Evolutionary conservation across 2,797 vertebrate species (phyloP).

Genomic region (Champsocephalus esox): DNA sequence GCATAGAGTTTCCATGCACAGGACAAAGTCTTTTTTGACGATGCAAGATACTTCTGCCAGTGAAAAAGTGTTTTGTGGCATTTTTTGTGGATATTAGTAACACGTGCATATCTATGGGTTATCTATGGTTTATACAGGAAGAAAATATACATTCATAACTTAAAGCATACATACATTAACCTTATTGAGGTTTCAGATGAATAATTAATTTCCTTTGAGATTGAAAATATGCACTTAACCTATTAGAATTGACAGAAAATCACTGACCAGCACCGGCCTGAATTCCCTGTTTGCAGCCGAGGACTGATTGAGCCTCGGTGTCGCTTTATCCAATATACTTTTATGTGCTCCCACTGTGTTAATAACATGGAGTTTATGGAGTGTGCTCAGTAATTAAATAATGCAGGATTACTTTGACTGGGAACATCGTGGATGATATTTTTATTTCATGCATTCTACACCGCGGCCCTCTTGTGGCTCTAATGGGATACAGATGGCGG

Average conservation of each 20-base stretch:
- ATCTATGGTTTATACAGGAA: neutral
- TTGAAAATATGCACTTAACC: slow-evolving; percentile 16
- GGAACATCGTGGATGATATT: slow-evolving; percentile 38
- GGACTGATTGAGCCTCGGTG: slow-evolving; percentile 54
- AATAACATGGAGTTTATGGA: slow-evolving; percentile 79
- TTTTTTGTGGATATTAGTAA: slow-evolving; percentile 16
- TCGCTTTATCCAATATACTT: slow-evolving; percentile 75
- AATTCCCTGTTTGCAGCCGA: slow-evolving; percentile 31
- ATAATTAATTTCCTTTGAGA: slow-evolving; percentile 4
- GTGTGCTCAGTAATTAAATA: slow-evolving; percentile 79
- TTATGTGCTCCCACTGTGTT: slow-evolving; percentile 76
- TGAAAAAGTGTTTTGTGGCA: slow-evolving; percentile 20
- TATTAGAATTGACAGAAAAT: slow-evolving; percentile 15
- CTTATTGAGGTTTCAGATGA: neutral
- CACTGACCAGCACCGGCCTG: slow-evolving; percentile 14
- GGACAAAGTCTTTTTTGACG: slow-evolving; percentile 21
- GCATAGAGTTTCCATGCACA: slow-evolving; percentile 55
- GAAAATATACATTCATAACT: neutral
- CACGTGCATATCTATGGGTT: neutral
- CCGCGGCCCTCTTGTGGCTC: slow-evolving; percentile 59
- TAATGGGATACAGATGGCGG: slow-evolving; percentile 82
- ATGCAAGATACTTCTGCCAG: slow-evolving; percentile 20
- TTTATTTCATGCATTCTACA: slow-evolving; percentile 48
- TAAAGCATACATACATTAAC: neutral
- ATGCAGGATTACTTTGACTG: slow-evolving; percentile 73